Conservation (phyloP, 1,140 invertebrate species). For the Stegodyphus dumicola region DNA sequence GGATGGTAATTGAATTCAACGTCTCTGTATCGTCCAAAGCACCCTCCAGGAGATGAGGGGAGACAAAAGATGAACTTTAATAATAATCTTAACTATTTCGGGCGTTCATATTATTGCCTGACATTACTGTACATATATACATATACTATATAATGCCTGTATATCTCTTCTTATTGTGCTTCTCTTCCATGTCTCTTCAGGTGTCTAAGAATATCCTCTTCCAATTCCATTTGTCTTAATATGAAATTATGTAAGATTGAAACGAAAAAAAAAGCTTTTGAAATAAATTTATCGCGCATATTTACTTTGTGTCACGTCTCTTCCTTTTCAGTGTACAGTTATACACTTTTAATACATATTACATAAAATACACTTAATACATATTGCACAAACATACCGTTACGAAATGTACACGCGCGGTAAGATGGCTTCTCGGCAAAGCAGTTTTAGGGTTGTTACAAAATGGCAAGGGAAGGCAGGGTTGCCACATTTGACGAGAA, state of each 20-base stretch:
- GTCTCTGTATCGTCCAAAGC: background rate
- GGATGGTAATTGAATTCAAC: background rate
- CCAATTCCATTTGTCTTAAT: constrained; percentile 57
- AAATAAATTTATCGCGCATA: constrained; percentile 61
- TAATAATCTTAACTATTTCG: background rate
- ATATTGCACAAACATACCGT: no score
- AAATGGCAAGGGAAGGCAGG: no score
- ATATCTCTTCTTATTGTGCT: constrained; percentile 58
- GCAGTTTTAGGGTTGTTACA: no score
- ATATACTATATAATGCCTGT: constrained; percentile 59
- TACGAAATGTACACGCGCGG: no score
- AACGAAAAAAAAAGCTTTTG: constrained; percentile 51
- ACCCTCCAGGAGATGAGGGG: background rate
- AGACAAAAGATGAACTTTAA: background rate
- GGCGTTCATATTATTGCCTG: constrained; percentile 51
- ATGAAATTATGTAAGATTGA: constrained; percentile 45
- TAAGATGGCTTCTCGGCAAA: no score
- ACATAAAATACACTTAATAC: no score
- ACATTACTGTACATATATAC: constrained; percentile 52
- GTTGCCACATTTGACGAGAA: no score
- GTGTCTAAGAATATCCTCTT: constrained; percentile 58
- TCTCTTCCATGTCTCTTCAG: constrained; percentile 47
- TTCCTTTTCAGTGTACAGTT: no score
- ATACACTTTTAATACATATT: no score
- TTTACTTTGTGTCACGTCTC: background rate